Percentiles rank a stretch among this genome's conserved stretches.
Conservation (phyloP, 2,888 invertebrate species). For the Tholera decimalis region DNA sequence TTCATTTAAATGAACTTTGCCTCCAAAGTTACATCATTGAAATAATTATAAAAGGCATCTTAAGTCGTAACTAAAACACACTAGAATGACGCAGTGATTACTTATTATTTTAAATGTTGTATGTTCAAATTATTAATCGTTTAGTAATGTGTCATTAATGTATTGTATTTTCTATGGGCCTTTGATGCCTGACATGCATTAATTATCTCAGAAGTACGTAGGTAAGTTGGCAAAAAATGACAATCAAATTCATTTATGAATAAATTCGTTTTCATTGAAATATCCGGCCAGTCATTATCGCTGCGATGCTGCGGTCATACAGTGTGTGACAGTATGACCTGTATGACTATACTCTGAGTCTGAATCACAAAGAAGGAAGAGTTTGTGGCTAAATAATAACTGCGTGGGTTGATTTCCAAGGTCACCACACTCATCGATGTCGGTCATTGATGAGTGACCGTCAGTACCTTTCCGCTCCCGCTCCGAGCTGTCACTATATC, state of each 20-base stretch:
- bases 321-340: constrained; percentile 7
- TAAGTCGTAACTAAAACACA: constrained; percentile 2
- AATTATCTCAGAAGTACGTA: constrained; percentile 11
- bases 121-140: no score
- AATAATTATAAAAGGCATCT: constrained; percentile 4
- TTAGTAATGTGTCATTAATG: no score
- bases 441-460: no score
- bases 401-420: no score
- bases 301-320: constrained; percentile 15
- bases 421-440: no score
- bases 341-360: neutral
- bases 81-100: constrained; percentile 9
- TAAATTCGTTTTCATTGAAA: constrained; percentile 17
- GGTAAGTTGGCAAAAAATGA: constrained; percentile 24
- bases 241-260: constrained; percentile 19
- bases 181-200: no score
- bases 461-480: no score
- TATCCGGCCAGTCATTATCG: constrained; percentile 22
- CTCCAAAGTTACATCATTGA: constrained; percentile 10
- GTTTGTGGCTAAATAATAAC: no score
- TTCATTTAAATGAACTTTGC: constrained; percentile 10
- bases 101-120: no score
- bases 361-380: constrained; percentile 29
- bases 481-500: no score
- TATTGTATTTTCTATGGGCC: no score